Evolutionary conservation across 2,113 vertebrate genomes (phyloP).

Genomic region (Azemiops feae): DNA sequence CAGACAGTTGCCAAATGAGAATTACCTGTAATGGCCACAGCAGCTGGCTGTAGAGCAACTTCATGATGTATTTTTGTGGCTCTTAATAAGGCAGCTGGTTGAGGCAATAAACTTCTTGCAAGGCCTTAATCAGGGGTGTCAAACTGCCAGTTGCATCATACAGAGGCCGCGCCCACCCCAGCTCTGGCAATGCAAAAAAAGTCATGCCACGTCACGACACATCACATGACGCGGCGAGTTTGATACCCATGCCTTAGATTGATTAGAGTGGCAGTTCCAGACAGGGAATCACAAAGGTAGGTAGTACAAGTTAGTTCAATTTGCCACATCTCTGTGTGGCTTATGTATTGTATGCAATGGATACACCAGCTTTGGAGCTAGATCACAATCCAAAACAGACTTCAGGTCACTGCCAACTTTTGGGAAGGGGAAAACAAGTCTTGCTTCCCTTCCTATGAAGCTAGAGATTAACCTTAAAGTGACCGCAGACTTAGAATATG

Average conservation of each 20-base stretch:
- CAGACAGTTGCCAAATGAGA: background rate
- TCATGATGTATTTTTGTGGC: background rate
- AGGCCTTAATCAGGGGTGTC: background rate
- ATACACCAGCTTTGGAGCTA: background rate
- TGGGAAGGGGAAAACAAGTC: background rate
- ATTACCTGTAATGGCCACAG: background rate
- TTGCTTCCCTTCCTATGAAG: background rate
- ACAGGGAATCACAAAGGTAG: background rate
- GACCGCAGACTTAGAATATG: background rate
- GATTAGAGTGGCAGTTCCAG: background rate
- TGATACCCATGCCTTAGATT: background rate
- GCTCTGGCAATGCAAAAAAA: too few species aligned
- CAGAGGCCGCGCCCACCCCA: too few species aligned
- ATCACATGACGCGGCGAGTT: too few species aligned
- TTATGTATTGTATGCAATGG: background rate
- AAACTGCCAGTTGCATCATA: too few species aligned
- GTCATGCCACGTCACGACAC: too few species aligned
- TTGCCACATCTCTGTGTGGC: background rate
- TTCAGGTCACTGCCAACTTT: background rate
- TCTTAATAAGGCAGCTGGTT: background rate
- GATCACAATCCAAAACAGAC: background rate
- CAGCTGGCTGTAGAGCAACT: background rate
- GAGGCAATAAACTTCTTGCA: background rate
- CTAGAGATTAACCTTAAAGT: background rate
- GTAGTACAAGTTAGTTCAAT: background rate